These are phyloP conservation scores for Galerucella nymphaeae DNA, from an alignment of 2,888 invertebrate species.

Conservation along the genomic window DNA sequence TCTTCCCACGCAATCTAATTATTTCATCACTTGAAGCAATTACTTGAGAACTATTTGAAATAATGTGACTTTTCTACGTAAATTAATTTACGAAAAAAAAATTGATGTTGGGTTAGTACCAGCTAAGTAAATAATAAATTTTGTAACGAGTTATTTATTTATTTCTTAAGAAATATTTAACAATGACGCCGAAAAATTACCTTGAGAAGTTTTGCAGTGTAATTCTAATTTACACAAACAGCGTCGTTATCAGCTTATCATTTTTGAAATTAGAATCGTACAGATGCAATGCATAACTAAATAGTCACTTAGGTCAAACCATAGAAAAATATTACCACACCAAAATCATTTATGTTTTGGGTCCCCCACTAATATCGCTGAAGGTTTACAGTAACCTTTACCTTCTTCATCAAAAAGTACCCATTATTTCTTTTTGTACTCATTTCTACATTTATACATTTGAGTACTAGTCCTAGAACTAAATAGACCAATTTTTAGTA, in stretches of 20 bases:
- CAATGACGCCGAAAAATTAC: constrained; percentile 33
- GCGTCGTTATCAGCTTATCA: constrained; percentile 24
- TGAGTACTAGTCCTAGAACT: no score
- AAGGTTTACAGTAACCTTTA: no score
- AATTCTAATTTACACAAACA: constrained; percentile 36
- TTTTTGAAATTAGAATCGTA: constrained; percentile 16
- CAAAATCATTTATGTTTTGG: no score
- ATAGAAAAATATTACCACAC: no score
- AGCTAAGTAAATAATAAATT: not conserved
- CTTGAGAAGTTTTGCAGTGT: constrained; percentile 31
- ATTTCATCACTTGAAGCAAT: no score
- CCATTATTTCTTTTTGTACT: no score
- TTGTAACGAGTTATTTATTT: constrained; percentile 1
- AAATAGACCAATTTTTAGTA: no score
- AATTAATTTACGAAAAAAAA: not conserved
- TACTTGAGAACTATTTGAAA: no score
- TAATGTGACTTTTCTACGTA: not conserved
- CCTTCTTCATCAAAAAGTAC: no score
- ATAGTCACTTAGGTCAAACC: not conserved
- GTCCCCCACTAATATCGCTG: no score
- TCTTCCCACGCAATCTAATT: no score
- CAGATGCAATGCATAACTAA: constrained; percentile 9
- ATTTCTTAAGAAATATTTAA: constrained; percentile 14
- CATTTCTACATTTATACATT: no score
- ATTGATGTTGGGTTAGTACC: not conserved